Conservation (phyloP, 2,888 invertebrate species). For the Megaustenia siamemsis region DNA sequence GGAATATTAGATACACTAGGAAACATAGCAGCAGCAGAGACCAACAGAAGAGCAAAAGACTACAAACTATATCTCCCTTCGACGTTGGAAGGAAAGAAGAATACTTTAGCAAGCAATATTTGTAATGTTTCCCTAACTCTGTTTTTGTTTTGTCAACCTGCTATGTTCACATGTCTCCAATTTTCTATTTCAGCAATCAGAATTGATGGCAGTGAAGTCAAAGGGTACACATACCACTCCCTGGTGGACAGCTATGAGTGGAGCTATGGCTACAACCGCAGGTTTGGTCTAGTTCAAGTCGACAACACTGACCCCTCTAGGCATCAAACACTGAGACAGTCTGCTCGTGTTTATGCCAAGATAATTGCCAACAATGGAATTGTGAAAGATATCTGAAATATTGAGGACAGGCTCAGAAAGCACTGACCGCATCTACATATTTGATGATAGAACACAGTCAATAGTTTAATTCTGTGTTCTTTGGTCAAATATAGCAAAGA, state of each 20-base stretch:
- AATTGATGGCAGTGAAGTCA: constrained; percentile 74
- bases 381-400: constrained; percentile 21
- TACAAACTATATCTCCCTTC: too few relatives aligned
- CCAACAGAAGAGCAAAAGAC: too few relatives aligned
- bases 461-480: too few relatives aligned
- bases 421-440: background rate
- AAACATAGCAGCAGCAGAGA: too few relatives aligned
- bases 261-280: constrained; percentile 86
- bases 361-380: constrained; percentile 40
- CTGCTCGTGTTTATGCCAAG: constrained; percentile 18
- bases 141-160: too few relatives aligned
- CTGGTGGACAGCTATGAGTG: constrained; percentile 91
- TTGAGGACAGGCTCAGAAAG: too few relatives aligned
- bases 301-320: constrained; percentile 78
- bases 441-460: background rate
- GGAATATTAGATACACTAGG: too few relatives aligned
- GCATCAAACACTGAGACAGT: constrained; percentile 30
- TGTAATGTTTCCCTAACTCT: too few relatives aligned
- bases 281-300: constrained; percentile 87
- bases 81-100: too few relatives aligned
- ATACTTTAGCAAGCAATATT: too few relatives aligned
- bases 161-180: too few relatives aligned
- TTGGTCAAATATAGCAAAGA: too few relatives aligned
- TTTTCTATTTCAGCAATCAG: constrained; percentile 57
- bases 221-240: constrained; percentile 88